Percentiles rank a stretch among this genome's conserved stretches.
phyloP scores from a whole-genome alignment of 2,797 vertebrate genomes.

The Thaleichthys pacificus region DNA sequence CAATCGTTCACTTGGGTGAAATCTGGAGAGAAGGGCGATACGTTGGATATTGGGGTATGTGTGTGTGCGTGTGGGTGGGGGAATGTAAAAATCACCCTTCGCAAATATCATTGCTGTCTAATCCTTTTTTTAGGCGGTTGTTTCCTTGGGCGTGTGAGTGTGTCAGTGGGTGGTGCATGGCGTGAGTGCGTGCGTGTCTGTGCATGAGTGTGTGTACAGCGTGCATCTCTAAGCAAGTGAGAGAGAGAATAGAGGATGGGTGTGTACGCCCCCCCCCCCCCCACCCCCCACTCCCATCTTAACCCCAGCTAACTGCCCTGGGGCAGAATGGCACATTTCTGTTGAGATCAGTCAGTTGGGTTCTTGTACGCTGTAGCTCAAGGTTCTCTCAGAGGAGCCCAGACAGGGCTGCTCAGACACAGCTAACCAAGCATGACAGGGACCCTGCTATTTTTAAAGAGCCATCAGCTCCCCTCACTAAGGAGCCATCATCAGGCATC shows the following conservation, averaged over 20 bases:
- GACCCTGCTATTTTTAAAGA: conserved; percentile 77
- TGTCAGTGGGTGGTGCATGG: background rate
- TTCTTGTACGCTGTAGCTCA: conserved; percentile 54
- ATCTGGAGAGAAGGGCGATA: background rate
- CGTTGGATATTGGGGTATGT: conserved; percentile 11
- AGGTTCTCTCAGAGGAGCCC: conserved; percentile 40
- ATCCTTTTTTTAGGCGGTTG: conserved; percentile 41
- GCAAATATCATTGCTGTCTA: conserved; percentile 3
- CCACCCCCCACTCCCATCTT: background rate
- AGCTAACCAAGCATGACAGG: conserved; percentile 67
- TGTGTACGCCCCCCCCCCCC: background rate
- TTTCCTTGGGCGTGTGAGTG: conserved; percentile 11
- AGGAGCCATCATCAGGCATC: conserved; percentile 63
- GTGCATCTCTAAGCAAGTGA: background rate
- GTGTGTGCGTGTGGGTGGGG: conserved; percentile 30
- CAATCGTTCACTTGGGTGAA: conserved; percentile 11
- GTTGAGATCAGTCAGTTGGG: conserved; percentile 62
- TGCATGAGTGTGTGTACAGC: background rate
- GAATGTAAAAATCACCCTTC: conserved; percentile 32
- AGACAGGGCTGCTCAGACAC: conserved; percentile 40
- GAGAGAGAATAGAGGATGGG: background rate
- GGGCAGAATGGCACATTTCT: conserved; percentile 67
- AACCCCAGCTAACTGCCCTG: conserved; percentile 25
- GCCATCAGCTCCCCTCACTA: conserved; percentile 62
- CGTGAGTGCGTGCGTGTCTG: background rate